phyloP scores from a whole-genome alignment of 2,888 invertebrate genomes.

The Omphaloscelis lunosa region DNA sequence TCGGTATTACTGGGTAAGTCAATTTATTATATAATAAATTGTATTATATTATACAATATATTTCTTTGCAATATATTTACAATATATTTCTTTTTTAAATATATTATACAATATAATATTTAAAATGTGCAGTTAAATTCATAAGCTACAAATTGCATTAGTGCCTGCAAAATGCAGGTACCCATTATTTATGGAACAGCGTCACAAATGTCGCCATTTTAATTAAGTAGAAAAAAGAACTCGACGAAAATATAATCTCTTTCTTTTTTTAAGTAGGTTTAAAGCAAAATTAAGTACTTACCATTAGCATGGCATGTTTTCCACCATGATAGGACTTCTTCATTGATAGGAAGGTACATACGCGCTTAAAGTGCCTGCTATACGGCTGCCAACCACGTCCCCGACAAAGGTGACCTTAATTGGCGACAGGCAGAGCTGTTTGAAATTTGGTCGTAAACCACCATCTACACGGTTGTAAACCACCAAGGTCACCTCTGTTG shows the following conservation, averaged over 20 bases:
- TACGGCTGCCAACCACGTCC: too few species aligned
- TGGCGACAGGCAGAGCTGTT: too few species aligned
- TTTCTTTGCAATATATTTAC: background rate
- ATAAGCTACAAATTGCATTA: background rate
- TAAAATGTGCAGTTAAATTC: background rate
- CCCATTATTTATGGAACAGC: background rate
- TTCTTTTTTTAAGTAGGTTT: background rate
- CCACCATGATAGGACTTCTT: background rate
- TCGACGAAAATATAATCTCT: background rate
- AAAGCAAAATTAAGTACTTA: background rate
- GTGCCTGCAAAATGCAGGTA: too few species aligned
- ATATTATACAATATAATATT: too few species aligned
- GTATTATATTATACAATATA: too few species aligned
- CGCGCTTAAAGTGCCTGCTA: too few species aligned
- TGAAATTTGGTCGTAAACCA: too few species aligned
- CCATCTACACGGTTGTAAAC: too few species aligned
- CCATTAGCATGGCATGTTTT: too few species aligned
- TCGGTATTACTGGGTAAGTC: constrained; percentile 60
- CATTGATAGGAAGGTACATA: background rate
- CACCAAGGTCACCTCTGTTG: too few species aligned
- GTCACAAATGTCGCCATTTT: background rate
- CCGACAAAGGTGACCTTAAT: too few species aligned
- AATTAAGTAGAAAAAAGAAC: background rate
- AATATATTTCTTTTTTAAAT: too few species aligned
- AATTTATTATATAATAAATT: background rate